A percentile compares a stretch with the other conserved stretches of the same genome.
Evolutionary conservation across 2,113 vertebrate species (phyloP).

Genomic region (Nothoprocta perdicaria): DNA sequence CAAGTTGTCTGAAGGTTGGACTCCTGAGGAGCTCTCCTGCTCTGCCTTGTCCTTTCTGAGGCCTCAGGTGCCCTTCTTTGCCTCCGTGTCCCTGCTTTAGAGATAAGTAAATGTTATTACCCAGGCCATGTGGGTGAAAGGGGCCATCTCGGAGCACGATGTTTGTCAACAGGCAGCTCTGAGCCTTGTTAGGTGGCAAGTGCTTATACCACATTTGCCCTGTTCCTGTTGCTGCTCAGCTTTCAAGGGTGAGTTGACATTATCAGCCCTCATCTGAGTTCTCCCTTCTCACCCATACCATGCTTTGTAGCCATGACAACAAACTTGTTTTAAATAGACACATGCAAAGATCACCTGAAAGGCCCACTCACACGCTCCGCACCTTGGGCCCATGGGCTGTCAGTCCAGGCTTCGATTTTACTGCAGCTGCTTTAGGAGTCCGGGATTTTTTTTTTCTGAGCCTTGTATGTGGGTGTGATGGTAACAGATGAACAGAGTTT

Average conservation of each 20-base stretch:
- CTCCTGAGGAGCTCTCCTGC: neutral
- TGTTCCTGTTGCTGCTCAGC: neutral
- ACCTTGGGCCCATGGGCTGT: conserved; percentile 42
- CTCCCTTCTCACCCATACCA: neutral
- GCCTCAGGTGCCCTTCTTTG: neutral
- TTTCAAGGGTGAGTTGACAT: conserved; percentile 5
- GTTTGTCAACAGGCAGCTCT: neutral
- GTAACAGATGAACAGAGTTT: conserved; percentile 67
- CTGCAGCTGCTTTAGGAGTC: conserved; percentile 63
- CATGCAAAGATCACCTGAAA: neutral
- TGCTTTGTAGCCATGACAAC: conserved; percentile 58
- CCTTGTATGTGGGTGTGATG: conserved; percentile 51
- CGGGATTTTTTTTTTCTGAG: conserved; percentile 44
- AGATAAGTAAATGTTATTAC: neutral
- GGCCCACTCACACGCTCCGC: neutral
- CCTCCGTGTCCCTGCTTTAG: neutral
- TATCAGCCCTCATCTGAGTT: conserved; percentile 33
- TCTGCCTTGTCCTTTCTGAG: neutral
- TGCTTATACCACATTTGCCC: neutral
- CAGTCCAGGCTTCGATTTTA: conserved; percentile 55
- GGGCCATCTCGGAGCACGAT: neutral
- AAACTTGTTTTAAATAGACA: conserved; percentile 59
- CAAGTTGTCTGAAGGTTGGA: neutral
- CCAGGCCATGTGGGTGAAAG: neutral
- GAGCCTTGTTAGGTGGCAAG: neutral